These are phyloP conservation scores for Tortrix viridana DNA, from an alignment of 2,888 invertebrate genomes.

Conservation along the genomic window DNA sequence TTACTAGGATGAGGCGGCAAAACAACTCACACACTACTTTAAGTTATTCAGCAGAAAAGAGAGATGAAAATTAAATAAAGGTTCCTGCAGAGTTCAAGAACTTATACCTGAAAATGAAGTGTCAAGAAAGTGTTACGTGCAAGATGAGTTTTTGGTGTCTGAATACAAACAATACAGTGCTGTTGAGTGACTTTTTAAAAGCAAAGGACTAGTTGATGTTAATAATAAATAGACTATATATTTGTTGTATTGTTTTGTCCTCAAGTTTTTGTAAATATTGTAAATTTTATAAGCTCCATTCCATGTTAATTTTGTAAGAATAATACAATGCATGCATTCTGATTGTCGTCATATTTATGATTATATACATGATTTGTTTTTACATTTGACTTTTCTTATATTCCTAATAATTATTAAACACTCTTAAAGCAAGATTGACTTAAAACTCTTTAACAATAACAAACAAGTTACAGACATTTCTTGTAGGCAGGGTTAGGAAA, in stretches of 20 bases:
- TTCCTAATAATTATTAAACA: no score
- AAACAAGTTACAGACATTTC: no score
- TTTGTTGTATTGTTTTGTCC: constrained; percentile 47
- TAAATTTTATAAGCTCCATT: constrained; percentile 42
- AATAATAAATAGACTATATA: constrained; percentile 32
- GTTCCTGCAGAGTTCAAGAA: constrained; percentile 33
- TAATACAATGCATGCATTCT: constrained; percentile 37
- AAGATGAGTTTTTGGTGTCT: constrained; percentile 46
- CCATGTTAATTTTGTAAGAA: constrained; percentile 32
- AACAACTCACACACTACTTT: constrained; percentile 52
- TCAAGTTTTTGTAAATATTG: constrained; percentile 52
- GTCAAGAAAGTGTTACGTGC: constrained; percentile 40
- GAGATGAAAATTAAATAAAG: constrained; percentile 43
- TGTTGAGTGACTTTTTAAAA: constrained; percentile 47
- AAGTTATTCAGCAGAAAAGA: constrained; percentile 59
- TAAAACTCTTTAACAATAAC: no score
- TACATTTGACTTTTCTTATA: constrained; percentile 6
- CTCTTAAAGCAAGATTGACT: no score
- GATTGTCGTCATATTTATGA: constrained; percentile 37
- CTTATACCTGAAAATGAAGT: constrained; percentile 39
- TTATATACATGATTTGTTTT: constrained; percentile 36
- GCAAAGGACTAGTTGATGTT: constrained; percentile 47
- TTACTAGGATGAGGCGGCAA: constrained; percentile 68
- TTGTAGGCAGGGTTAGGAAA: no score
- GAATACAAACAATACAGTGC: constrained; percentile 45